Evolutionary conservation across 2,113 vertebrate species (phyloP).

Genomic region (Agapornis roseicollis): DNA sequence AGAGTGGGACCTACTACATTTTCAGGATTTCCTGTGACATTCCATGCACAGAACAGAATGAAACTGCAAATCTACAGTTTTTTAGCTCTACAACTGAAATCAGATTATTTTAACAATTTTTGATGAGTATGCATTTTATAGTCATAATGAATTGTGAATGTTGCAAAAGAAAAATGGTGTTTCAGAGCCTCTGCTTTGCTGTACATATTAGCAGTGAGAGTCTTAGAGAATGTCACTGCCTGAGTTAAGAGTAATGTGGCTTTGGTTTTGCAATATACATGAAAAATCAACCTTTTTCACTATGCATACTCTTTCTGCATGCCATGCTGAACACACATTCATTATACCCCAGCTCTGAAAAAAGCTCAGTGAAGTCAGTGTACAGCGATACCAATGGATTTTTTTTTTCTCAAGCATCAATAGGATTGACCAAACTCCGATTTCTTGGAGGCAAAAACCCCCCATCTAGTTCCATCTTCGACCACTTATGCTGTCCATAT

Average conservation of each 20-base stretch:
- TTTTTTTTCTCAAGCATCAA: constrained; percentile 1
- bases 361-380: not conserved
- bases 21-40: not conserved
- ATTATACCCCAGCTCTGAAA: not conserved
- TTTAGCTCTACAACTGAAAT: not conserved
- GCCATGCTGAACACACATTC: not conserved
- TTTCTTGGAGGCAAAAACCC: not conserved
- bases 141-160: not conserved
- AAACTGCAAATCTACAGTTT: not conserved
- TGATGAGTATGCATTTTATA: not conserved
- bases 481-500: not conserved
- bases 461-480: not conserved
- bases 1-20: not conserved
- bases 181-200: not conserved
- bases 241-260: not conserved
- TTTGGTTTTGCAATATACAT: not conserved
- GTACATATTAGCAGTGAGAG: not conserved
- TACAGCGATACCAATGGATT: not conserved
- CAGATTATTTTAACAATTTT: not conserved
- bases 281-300: constrained; percentile 5
- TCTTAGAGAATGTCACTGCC: not conserved
- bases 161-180: not conserved
- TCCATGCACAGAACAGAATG: not conserved
- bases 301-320: not conserved
- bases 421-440: not conserved